Evolutionary conservation across 2,797 vertebrate genomes (phyloP), one percentile per base, ranked within the genome.

Genomic region (Columba guinea): DNA sequence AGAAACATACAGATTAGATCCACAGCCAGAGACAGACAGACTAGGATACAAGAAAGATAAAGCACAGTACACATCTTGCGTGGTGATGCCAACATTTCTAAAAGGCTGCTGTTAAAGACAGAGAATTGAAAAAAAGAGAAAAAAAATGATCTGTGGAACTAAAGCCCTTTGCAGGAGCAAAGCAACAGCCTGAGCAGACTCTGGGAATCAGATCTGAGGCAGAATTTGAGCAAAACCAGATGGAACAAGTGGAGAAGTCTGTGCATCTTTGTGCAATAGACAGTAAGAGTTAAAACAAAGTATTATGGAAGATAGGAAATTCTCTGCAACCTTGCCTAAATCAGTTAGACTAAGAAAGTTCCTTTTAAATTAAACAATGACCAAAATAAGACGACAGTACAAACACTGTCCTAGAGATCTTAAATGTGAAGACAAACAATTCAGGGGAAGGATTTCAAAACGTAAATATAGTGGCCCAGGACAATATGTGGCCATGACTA

Each of bases 181-280:
- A 97, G 89, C 20, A 16, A 39, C 49, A 88, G 84, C 34, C 63
- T 76, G 76, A 90, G 18, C 58, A 93, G 87, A 94, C 64, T 82
- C 55, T 80, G 94, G 77, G 87, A 95, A 87, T 91, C 4, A 5
- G 79, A 95, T 94, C 88, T 91, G 87, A 95, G 70, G 75, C 65
- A 93, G 53, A 87, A 91, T 78, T 91, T 97, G 95, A 97, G 89
- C 84, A 96, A 93, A 97, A 95, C 34, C 97, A 97, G 96, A 96
- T 92, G 95, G 86, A 94, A 92, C 22, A 79, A 92, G 32, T 7
- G 2, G 41, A 55, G 81, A 90, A 90, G 63, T 62, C 91, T 77
- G 68, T 64, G 59, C 77, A 75, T 89, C 96, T 89, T 68, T 92
- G 87, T 75, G 44, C 30, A 49, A 79, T 4, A 76, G 81, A 30